Percentiles rank a stretch among this genome's conserved stretches.
phyloP scores from a whole-genome alignment of 2,797 vertebrate species.

The Clarias pachynema region DNA sequence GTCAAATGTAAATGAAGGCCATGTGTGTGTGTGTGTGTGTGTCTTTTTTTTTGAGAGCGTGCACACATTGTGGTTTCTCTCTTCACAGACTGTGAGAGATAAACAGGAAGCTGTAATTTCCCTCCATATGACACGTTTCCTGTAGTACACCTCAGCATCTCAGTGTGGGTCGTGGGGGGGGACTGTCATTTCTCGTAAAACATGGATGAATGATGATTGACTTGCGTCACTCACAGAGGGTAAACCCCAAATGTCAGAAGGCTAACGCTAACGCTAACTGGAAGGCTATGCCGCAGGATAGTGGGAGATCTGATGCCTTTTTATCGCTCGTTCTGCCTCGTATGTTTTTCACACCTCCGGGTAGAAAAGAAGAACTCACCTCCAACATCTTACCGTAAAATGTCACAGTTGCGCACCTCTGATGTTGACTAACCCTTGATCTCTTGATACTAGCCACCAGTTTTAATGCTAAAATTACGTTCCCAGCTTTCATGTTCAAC shows the following conservation, averaged over 20 bases:
- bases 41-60: not conserved
- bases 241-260: conserved; percentile 69
- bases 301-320: conserved; percentile 18
- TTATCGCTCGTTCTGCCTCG: not conserved
- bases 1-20: conserved; percentile 4
- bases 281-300: conserved; percentile 36
- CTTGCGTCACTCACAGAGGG: conserved; percentile 67
- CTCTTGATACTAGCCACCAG: conserved; percentile 11
- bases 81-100: conserved; percentile 55
- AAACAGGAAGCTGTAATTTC: conserved; percentile 79
- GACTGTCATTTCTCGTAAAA: conserved; percentile 65
- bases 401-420: not conserved
- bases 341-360: conserved; percentile 21
- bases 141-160: conserved; percentile 66
- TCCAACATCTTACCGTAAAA: conserved; percentile 15
- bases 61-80: conserved; percentile 46
- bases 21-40: conserved; percentile 31
- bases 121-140: conserved; percentile 81
- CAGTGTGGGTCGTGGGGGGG: conserved; percentile 67
- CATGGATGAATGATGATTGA: conserved; percentile 62
- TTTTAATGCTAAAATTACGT: not conserved
- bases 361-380: conserved; percentile 4
- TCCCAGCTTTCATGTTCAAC: not conserved
- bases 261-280: conserved; percentile 50
- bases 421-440: not conserved